Base-by-base conservation (phyloP, 2,888 invertebrate genomes). In the Morpho achilles region DNA sequence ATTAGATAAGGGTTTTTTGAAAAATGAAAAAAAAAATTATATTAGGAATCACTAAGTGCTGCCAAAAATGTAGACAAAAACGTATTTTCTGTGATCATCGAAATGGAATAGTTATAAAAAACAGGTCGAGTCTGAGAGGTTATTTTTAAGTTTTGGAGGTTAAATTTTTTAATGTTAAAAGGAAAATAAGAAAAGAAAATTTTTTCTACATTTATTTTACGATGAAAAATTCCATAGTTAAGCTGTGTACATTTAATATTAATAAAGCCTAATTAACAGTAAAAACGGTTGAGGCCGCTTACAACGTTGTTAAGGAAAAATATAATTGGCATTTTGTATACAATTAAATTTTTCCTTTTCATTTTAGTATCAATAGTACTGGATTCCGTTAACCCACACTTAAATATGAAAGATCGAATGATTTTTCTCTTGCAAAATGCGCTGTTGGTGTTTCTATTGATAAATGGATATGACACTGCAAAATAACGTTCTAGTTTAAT, bases 141-240 rank as follows among this genome's bases (percentile, higher is more conserved):
- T 86, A 82, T 72, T 75, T 80, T 85, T 88, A 84, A 80, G 85
- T 88, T 87, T 80, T 79, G 67, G 80, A 67, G 77, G 72, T 80
- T 74, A 76, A 70, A 77, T 82, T 87, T 87, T 87, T 88, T 82
- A 82, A 81, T 75, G 78, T 83, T 84, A 73, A 71, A 69, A 73
- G 23, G 72, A 71, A 63, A 66, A 71, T 70, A 65, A 65, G 73
- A 71, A 71, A 72, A 72, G 74, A 75, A 79, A 76, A 73, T 77
- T 77, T 88, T 88, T 88, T 86, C 85, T 84, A 88, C 80, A 72
- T 83, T 83, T 84, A 87, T 80, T 82, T 90, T 87, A 83, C 73
- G 78, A 83, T 69, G 75, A 77, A 77, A 82, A 85, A 83, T 79
- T 87, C 81, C 77, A 76, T 90, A 90, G 84, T 77, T 90, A 88